phyloP scores from a whole-genome alignment of 2,797 vertebrate genomes.

The Phrynocephalus vlangalii region DNA sequence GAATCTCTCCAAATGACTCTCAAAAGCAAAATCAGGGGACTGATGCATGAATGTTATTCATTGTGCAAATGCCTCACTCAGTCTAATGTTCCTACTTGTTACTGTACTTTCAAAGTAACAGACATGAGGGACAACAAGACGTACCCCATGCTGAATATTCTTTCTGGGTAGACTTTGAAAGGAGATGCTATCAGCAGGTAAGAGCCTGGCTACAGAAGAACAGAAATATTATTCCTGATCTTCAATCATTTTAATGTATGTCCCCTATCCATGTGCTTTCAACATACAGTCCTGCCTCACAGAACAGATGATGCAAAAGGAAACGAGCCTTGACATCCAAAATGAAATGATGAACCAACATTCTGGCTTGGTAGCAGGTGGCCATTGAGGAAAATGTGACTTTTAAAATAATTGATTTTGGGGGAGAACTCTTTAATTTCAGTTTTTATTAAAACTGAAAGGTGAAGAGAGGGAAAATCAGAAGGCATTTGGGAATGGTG shows the following conservation, averaged over 20 bases:
- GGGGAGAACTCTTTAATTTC: slow-evolving; percentile 47
- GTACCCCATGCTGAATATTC: no score
- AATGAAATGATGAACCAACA: background rate
- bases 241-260: no score
- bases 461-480: background rate
- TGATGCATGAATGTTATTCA: no score
- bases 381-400: slow-evolving; percentile 20
- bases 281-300: background rate
- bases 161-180: no score
- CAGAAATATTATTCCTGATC: background rate
- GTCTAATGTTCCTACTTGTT: no score
- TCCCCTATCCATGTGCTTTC: background rate
- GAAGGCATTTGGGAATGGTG: slow-evolving; percentile 42
- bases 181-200: background rate
- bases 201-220: background rate
- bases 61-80: no score
- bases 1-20: no score
- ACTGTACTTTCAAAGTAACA: no score
- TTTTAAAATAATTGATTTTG: slow-evolving; percentile 50
- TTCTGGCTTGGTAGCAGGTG: background rate
- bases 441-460: slow-evolving; percentile 55
- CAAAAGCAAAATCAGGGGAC: no score
- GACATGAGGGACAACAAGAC: no score
- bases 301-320: background rate
- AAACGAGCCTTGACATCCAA: background rate